Conservation (phyloP, 2,113 vertebrate species). For the Rhea pennata region DNA sequence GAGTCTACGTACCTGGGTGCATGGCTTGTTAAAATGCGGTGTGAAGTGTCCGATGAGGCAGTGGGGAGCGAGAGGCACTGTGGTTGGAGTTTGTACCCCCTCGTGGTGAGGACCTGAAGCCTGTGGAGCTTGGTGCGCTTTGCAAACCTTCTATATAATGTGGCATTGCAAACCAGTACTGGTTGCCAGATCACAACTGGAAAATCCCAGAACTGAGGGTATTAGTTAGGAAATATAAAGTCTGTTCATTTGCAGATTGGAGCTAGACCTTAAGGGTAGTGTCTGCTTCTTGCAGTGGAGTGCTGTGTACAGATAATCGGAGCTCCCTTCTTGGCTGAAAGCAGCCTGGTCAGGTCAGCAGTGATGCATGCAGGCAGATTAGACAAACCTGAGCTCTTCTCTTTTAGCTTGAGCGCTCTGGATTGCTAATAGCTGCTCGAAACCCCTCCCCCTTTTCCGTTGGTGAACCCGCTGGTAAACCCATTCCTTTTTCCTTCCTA, state of each 20-base stretch:
- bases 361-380: background rate
- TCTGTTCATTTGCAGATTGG: background rate
- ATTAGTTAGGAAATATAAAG: background rate
- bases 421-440: background rate
- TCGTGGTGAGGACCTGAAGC: background rate
- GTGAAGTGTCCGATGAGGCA: no score
- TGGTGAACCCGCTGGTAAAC: no score
- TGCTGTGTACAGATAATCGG: fast-evolving
- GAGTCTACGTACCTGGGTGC: fast-evolving
- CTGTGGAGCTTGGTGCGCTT: fast-evolving
- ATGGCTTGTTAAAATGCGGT: fast-evolving
- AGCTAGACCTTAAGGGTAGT: no score
- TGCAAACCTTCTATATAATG: fast-evolving
- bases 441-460: background rate
- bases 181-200: background rate
- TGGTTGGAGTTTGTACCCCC: background rate
- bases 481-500: background rate
- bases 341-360: fast-evolving
- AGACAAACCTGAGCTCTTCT: background rate
- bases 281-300: background rate
- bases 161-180: no score
- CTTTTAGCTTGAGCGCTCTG: fast-evolving
- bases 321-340: fast-evolving
- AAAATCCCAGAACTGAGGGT: fast-evolving
- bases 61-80: fast-evolving